Evolutionary conservation across 2,113 vertebrate genomes (phyloP).

Genomic region (Siphamia tubifer): DNA sequence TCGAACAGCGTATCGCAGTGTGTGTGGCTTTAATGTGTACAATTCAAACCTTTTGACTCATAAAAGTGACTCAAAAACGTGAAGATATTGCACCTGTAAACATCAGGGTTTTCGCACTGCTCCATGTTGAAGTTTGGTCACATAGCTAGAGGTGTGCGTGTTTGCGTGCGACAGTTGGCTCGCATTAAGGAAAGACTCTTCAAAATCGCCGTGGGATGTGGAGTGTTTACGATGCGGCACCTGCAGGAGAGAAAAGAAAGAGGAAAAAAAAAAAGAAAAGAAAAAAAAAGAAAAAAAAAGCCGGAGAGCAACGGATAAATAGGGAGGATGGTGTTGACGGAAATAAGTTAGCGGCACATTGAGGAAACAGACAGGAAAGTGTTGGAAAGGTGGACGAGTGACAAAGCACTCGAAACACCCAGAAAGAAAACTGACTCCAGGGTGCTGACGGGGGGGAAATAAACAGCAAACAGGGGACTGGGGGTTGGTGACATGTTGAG

Average conservation of each 20-base stretch:
- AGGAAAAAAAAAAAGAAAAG: slow-evolving; percentile 15
- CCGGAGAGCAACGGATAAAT: not conserved
- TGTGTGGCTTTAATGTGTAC: not conserved
- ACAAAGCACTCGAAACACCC: slow-evolving; percentile 1
- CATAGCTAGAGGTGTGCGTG: slow-evolving; percentile 25
- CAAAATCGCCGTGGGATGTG: slow-evolving; percentile 21
- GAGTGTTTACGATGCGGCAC: slow-evolving; percentile 34
- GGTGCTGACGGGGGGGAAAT: not conserved
- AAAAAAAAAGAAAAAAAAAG: not conserved
- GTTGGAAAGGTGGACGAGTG: slow-evolving; percentile 8
- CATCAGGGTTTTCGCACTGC: not conserved
- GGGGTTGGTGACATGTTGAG: slow-evolving; percentile 20
- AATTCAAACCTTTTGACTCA: not conserved
- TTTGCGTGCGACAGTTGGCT: slow-evolving; percentile 46
- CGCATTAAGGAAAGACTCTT: slow-evolving; percentile 41
- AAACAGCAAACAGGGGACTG: not conserved
- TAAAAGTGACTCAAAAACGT: not conserved
- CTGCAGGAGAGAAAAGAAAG: slow-evolving; percentile 40
- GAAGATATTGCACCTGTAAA: slow-evolving; percentile 15
- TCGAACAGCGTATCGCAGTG: not conserved
- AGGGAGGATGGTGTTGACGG: not conserved
- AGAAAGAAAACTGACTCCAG: not conserved
- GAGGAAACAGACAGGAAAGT: not conserved
- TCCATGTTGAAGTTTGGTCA: slow-evolving; percentile 15
- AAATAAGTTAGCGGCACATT: not conserved